A percentile compares a stretch with the other conserved stretches of the same genome.
These are phyloP conservation scores for Hirudo medicinalis DNA, from an alignment of 1,140 invertebrate genomes.

Conservation along the genomic window DNA sequence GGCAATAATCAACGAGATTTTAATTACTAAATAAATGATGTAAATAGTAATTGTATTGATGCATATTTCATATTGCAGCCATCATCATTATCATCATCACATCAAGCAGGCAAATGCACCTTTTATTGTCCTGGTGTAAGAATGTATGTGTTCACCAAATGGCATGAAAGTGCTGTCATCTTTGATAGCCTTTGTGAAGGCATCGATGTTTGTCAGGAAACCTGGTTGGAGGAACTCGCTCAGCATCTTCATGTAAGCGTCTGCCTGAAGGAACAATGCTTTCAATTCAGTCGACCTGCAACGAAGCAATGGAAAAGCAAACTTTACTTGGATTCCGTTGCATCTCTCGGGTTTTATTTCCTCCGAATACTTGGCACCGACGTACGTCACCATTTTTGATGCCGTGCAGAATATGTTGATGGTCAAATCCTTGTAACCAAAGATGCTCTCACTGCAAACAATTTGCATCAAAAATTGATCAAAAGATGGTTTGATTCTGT, in stretches of 20 bases:
- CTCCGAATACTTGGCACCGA: slow-evolving; percentile 52
- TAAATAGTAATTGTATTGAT: too few species aligned
- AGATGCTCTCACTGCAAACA: slow-evolving; percentile 60
- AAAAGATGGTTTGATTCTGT: slow-evolving; percentile 23
- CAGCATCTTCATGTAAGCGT: slow-evolving; percentile 62
- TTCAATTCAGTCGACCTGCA: too few species aligned
- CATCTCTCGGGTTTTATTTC: slow-evolving; percentile 47
- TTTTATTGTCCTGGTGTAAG: slow-evolving; percentile 36
- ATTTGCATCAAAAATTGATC: slow-evolving; percentile 22
- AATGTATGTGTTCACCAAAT: slow-evolving; percentile 54
- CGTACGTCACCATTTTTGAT: slow-evolving; percentile 59
- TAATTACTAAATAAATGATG: too few species aligned
- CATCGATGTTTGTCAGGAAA: slow-evolving; percentile 54
- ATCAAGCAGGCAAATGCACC: not conserved
- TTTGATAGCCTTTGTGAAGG: slow-evolving; percentile 51
- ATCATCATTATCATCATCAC: too few species aligned
- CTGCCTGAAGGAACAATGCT: slow-evolving; percentile 48
- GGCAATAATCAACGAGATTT: too few species aligned
- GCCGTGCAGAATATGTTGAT: slow-evolving; percentile 70
- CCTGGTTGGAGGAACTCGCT: slow-evolving; percentile 46
- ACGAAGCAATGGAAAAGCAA: too few species aligned
- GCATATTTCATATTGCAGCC: too few species aligned
- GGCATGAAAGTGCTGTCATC: slow-evolving; percentile 62
- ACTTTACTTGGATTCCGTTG: slow-evolving; percentile 37
- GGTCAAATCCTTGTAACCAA: slow-evolving; percentile 72